Evolutionary conservation across 2,888 invertebrate species (phyloP).

Genomic region (Camponotus fellah): DNA sequence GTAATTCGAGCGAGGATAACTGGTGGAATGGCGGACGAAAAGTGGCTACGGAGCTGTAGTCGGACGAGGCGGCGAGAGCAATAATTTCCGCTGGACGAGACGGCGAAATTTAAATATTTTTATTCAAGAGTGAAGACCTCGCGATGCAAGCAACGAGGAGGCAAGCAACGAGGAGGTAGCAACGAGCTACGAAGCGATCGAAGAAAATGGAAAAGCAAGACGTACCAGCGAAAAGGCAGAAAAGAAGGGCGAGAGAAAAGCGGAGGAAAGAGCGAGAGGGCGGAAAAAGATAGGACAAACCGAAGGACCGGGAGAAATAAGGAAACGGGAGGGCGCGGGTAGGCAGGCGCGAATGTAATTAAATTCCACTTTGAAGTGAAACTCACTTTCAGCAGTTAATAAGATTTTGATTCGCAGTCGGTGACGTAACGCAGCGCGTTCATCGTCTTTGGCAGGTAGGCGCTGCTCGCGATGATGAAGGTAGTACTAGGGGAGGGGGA

Average conservation of each 20-base stretch:
- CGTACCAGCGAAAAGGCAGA: slow-evolving; percentile 18
- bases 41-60: slow-evolving; percentile 50
- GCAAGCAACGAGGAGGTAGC: slow-evolving; percentile 31
- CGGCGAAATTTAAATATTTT: slow-evolving; percentile 78
- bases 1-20: slow-evolving; percentile 50
- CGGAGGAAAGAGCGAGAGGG: slow-evolving; percentile 7
- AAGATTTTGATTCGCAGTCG: slow-evolving; percentile 80
- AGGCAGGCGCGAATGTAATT: slow-evolving; percentile 78
- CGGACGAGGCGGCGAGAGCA: slow-evolving; percentile 60
- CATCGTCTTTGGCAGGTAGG: slow-evolving; percentile 67
- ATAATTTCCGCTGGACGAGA: slow-evolving; percentile 76
- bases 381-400: slow-evolving; percentile 81
- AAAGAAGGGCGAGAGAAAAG: slow-evolving; percentile 13
- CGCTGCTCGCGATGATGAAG: slow-evolving; percentile 58
- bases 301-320: slow-evolving; percentile 64
- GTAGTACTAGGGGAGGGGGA: not conserved
- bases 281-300: slow-evolving; percentile 54
- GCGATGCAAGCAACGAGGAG: slow-evolving; percentile 65
- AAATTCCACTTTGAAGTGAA: slow-evolving; percentile 81
- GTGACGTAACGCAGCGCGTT: slow-evolving; percentile 72
- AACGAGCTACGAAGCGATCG: slow-evolving; percentile 45
- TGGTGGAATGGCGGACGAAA: slow-evolving; percentile 38
- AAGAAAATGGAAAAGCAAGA: slow-evolving; percentile 53
- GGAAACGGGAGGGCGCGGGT: slow-evolving; percentile 67
- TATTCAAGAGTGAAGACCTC: slow-evolving; percentile 73